These are phyloP conservation scores for Falco naumanni DNA, from an alignment of 2,797 vertebrate genomes.

Conservation along the genomic window DNA sequence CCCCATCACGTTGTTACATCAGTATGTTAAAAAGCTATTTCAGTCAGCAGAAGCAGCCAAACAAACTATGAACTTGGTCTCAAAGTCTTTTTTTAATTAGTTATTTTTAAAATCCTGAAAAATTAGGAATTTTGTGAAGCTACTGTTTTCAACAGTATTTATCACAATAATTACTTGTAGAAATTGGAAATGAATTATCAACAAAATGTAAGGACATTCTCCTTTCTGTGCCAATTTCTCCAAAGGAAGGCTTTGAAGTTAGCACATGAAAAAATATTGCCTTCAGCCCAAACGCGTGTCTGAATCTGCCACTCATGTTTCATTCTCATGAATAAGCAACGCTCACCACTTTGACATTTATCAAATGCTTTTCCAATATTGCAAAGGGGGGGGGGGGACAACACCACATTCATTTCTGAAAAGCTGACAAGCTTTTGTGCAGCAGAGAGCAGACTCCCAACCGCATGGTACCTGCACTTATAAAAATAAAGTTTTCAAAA, in stretches of 20 bases:
- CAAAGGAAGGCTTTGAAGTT: not conserved
- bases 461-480: not conserved
- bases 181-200: not conserved
- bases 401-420: not conserved
- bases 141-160: not conserved
- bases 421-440: not conserved
- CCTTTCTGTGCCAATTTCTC: not conserved
- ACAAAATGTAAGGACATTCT: not conserved
- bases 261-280: fast-evolving
- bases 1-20: not conserved
- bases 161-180: not conserved
- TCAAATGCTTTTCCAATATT: not conserved
- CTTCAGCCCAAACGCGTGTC: fast-evolving
- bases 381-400: not conserved
- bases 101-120: not conserved
- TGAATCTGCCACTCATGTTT: fast-evolving
- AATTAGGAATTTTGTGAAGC: not conserved
- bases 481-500: not conserved
- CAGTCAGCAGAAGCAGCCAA: not conserved
- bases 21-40: not conserved
- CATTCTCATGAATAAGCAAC: not conserved
- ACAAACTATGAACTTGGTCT: not conserved
- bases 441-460: not conserved
- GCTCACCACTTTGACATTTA: not conserved
- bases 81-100: not conserved